These are phyloP conservation scores for Dasyornis broadbenti DNA, from an alignment of 2,113 vertebrate genomes.

Conservation along the genomic window DNA sequence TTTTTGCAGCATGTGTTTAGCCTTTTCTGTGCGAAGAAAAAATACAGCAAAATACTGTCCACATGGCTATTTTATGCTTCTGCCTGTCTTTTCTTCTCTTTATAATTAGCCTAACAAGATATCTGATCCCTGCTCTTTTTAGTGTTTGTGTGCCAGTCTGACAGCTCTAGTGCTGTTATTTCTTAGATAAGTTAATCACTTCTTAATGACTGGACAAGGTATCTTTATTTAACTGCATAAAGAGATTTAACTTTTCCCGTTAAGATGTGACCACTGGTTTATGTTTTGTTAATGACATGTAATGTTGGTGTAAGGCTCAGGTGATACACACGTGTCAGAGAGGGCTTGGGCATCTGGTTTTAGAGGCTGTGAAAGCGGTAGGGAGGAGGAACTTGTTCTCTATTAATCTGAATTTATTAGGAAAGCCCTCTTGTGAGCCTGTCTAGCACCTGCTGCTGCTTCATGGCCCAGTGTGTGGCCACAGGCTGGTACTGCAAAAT, in stretches of 20 bases:
- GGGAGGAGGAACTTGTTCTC: not conserved
- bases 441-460: not conserved
- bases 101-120: slow-evolving; percentile 49
- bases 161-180: slow-evolving; percentile 35
- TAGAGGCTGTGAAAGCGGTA: not conserved
- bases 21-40: not conserved
- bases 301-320: not conserved
- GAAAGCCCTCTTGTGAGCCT: not conserved
- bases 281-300: slow-evolving; percentile 14
- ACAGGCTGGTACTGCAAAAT: not conserved
- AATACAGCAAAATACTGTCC: slow-evolving; percentile 10
- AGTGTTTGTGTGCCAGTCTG: slow-evolving; percentile 15
- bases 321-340: not conserved
- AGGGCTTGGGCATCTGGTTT: not conserved
- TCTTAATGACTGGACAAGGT: slow-evolving; percentile 58
- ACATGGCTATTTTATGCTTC: slow-evolving; percentile 32
- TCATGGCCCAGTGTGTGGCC: not conserved
- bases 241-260: slow-evolving; percentile 51
- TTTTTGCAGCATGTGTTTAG: not conserved
- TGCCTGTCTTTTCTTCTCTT: slow-evolving; percentile 16
- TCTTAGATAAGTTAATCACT: slow-evolving; percentile 52
- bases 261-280: not conserved
- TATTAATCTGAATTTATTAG: slow-evolving; percentile 15
- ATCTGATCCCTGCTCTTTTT: slow-evolving; percentile 49
- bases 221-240: slow-evolving; percentile 45